These are phyloP conservation scores for Crotalus horridus DNA, from an alignment of 2,113 vertebrate species.

Conservation along the genomic window DNA sequence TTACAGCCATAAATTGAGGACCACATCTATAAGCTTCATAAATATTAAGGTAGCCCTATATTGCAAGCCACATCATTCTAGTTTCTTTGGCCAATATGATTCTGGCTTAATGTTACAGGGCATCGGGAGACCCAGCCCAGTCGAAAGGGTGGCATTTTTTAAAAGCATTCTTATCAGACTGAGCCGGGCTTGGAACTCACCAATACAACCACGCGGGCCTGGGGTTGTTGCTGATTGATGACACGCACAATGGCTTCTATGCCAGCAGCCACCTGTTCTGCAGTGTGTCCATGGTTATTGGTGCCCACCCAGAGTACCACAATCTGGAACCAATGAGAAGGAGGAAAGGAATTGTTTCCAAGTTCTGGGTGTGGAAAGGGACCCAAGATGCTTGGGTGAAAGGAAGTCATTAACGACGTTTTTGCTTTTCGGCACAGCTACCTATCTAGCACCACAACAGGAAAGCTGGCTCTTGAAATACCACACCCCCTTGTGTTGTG, in stretches of 20 bases:
- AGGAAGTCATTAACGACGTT: neutral
- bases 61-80: neutral
- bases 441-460: neutral
- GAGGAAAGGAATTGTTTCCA: neutral
- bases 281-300: constrained; percentile 82
- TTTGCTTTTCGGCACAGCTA: neutral
- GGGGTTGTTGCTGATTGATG: constrained; percentile 79
- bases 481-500: neutral
- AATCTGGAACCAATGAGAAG: constrained; percentile 64
- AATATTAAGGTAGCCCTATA: neutral
- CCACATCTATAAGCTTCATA: neutral
- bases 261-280: constrained; percentile 81
- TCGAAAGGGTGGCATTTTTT: neutral
- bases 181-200: constrained; percentile 60
- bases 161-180: neutral
- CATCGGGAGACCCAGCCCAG: fast-evolving
- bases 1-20: neutral
- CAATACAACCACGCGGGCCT: constrained; percentile 79
- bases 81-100: neutral
- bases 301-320: constrained; percentile 90
- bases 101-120: neutral
- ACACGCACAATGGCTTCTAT: constrained; percentile 80
- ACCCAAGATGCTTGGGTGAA: neutral
- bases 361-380: too few relatives aligned
- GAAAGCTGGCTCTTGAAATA: neutral